These are phyloP conservation scores for Lutjanus erythropterus DNA, from an alignment of 2,113 vertebrate species.

Conservation along the genomic window DNA sequence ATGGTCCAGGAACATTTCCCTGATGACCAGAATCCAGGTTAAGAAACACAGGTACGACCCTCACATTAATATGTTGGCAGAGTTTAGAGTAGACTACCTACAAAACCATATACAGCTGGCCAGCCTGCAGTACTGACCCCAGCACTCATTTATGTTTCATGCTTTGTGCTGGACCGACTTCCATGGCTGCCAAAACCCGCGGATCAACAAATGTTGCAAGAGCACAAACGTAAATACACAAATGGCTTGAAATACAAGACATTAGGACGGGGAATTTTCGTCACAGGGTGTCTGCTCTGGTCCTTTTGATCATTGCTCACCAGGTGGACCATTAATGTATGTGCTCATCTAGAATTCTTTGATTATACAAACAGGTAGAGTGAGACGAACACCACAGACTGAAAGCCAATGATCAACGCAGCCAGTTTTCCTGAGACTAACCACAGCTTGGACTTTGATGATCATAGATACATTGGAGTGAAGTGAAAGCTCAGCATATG, in stretches of 20 bases:
- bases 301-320: not conserved
- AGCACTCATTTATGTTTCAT: slow-evolving; percentile 51
- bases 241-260: not conserved
- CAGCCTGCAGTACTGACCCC: not conserved
- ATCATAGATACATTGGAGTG: not conserved
- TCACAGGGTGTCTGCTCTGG: not conserved
- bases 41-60: not conserved
- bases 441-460: not conserved
- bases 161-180: slow-evolving; percentile 16
- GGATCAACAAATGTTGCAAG: slow-evolving; percentile 15
- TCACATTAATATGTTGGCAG: not conserved
- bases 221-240: not conserved
- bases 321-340: not conserved
- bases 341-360: not conserved
- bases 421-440: not conserved
- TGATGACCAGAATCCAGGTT: not conserved
- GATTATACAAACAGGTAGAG: not conserved
- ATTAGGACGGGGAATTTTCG: not conserved
- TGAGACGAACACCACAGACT: too few species aligned
- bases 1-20: not conserved
- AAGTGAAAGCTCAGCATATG: not conserved
- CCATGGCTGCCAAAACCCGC: not conserved
- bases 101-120: not conserved
- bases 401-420: not conserved
- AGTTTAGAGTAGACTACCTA: not conserved